Conservation (phyloP, 2,888 invertebrate species). For the Melanargia galathea region DNA sequence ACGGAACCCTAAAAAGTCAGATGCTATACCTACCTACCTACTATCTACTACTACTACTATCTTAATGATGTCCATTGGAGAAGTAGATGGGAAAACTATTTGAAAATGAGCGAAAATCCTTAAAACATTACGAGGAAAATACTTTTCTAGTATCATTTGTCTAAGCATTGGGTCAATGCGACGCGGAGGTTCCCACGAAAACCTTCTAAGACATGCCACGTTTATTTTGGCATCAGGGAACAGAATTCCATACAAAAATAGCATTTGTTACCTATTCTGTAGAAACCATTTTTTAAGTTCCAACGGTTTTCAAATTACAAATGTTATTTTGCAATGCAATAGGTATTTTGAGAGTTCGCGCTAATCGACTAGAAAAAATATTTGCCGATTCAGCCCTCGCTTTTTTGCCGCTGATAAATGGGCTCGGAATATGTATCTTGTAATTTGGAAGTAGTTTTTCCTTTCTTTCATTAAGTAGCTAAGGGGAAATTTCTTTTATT, state of each 20-base stretch:
- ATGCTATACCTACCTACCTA: background rate
- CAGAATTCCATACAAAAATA: conserved; percentile 34
- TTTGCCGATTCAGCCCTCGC: conserved; percentile 72
- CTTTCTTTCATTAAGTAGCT: conserved; percentile 33
- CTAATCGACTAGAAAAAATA: conserved; percentile 80
- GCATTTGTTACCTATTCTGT: conserved; percentile 41
- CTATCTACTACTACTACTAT: background rate
- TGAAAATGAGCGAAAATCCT: conserved; percentile 50
- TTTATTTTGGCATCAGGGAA: conserved; percentile 23
- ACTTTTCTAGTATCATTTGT: conserved; percentile 72
- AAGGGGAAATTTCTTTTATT: conserved; percentile 32
- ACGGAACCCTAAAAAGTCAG: background rate
- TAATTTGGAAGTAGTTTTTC: conserved; percentile 51
- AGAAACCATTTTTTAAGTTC: conserved; percentile 30
- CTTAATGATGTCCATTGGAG: background rate
- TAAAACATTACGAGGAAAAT: conserved; percentile 67
- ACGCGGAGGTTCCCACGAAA: conserved; percentile 74
- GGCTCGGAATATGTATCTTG: conserved; percentile 69
- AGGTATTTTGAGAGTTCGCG: conserved; percentile 74
- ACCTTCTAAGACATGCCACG: conserved; percentile 46
- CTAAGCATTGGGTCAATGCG: conserved; percentile 76
- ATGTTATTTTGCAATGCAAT: conserved; percentile 47
- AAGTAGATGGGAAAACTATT: background rate
- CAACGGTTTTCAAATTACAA: conserved; percentile 1
- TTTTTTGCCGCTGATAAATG: conserved; percentile 77